Base-by-base conservation (phyloP, 2,888 invertebrate genomes). In the Hyposoter didymator region DNA sequence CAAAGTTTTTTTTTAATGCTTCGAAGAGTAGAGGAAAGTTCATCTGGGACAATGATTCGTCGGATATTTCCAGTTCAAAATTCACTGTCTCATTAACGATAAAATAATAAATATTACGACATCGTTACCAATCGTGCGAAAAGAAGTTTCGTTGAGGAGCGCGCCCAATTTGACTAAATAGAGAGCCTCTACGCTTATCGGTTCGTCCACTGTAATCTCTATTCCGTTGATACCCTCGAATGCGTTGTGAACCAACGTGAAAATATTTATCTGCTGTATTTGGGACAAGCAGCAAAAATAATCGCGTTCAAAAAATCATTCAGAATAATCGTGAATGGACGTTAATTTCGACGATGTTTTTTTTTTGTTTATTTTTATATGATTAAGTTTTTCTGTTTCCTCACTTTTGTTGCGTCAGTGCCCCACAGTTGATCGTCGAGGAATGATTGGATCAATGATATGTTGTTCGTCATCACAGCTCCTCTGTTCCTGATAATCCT, bases 111-210 rank as follows among this genome's bases (percentile, higher is more conserved):
- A 88, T 55, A 5, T 82, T 78, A 22, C 87, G 87, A 75, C 49
- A 64, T 1, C 14, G 78, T 87, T 88, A 89, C 89, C 89, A 17
- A 89, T 76, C 4, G 85, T 86, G n/a, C 89, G 89, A 74, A 70
- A 66, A 0, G 88, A 73, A 0, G 89, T 87, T 14, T 59, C 64
- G 28, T 74, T 84, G 8, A 89, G 84, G 17, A 89, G 64, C 1
- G 7, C 22, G 32, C 84, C 73, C 22, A 89, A 19, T 28, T 82
- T 28, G 2, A 75, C 64, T 5, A 89, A 45, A 59, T 83, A 87
- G 8, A 67, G 55, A 8, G 64, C 76, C 32, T 86, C 78, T 10
- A 87, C 72, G 7, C 70, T 8, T 28, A 89, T 75, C 8, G 67
- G 72, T 43, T 88, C 87, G 1, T 78, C 64, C n/a, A 78, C 84